These are phyloP conservation scores for Lordiphosa clarofinis DNA, from an alignment of 1,140 invertebrate species.

Conservation along the genomic window DNA sequence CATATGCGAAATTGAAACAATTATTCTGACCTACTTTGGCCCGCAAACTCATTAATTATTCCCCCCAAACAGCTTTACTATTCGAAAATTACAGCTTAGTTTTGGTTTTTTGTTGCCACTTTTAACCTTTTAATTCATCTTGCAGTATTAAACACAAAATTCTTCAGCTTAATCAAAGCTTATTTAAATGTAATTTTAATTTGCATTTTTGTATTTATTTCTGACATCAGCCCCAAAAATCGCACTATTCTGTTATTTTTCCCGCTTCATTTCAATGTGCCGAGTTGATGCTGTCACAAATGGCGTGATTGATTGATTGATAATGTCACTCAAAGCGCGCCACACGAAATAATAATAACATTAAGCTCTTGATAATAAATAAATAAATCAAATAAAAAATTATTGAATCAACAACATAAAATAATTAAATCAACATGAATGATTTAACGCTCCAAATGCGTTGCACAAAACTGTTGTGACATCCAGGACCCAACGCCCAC, in stretches of 20 bases:
- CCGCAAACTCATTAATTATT: no score
- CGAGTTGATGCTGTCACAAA: slow-evolving; percentile 34
- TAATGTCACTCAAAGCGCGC: slow-evolving; percentile 65
- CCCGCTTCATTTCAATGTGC: not conserved
- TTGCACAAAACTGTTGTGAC: slow-evolving; percentile 46
- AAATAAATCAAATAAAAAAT: slow-evolving; percentile 72
- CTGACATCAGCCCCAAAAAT: slow-evolving; percentile 5
- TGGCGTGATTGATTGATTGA: slow-evolving; percentile 63
- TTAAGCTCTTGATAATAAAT: slow-evolving; percentile 55
- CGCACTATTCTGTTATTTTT: slow-evolving; percentile 7
- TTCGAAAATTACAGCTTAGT: no score
- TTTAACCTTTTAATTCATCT: slow-evolving; percentile 15
- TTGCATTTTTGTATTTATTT: slow-evolving; percentile 38
- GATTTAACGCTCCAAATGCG: slow-evolving; percentile 74
- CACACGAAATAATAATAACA: slow-evolving; percentile 37
- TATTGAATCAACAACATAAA: slow-evolving; percentile 72
- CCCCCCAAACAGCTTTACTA: no score
- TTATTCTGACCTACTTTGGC: no score
- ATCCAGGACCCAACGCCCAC: slow-evolving; percentile 6
- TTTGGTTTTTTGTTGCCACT: no score
- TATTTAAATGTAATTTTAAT: slow-evolving; percentile 61
- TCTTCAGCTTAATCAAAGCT: slow-evolving; percentile 45
- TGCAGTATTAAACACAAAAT: not conserved
- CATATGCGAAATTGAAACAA: no score
- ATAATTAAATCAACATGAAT: slow-evolving; percentile 78